phyloP scores from a whole-genome alignment of 2,113 vertebrate species.

The Tiliqua scincoides region DNA sequence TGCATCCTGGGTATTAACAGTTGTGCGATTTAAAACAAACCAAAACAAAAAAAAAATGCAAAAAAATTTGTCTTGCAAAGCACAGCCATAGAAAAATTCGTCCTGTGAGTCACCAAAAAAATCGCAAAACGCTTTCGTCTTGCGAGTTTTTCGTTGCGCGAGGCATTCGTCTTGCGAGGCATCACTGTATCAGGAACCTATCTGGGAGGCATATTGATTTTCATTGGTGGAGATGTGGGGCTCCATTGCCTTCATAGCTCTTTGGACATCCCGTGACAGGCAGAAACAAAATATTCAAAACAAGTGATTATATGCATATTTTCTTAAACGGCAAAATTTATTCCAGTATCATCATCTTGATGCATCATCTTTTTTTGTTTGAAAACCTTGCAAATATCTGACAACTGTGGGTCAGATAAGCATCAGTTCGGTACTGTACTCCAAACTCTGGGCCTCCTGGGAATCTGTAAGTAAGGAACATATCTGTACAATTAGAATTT shows the following conservation, averaged over 20 bases:
- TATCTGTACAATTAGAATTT: slow-evolving; percentile 12
- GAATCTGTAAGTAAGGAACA: background rate
- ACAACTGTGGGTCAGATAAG: background rate
- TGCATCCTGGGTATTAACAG: too few species aligned
- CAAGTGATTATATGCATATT: background rate
- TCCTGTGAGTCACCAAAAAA: too few species aligned
- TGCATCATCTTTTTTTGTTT: background rate
- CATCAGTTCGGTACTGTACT: background rate
- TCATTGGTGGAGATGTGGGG: background rate
- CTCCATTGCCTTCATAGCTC: background rate
- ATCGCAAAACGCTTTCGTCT: too few species aligned
- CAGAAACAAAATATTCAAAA: background rate
- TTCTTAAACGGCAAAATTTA: too few species aligned
- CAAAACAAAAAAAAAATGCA: too few species aligned
- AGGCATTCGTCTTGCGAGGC: too few species aligned
- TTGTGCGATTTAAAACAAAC: too few species aligned
- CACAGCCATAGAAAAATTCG: too few species aligned
- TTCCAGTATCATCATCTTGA: background rate
- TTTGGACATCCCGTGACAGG: background rate
- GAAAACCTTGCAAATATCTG: background rate
- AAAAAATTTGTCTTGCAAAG: too few species aligned
- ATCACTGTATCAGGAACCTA: too few species aligned
- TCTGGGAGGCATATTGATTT: background rate
- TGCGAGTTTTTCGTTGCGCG: too few species aligned
- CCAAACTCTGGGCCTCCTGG: background rate